Evolutionary conservation across 1,140 invertebrate genomes (phyloP), one percentile per base, ranked within the genome.

Genomic region (Macrostomum lignano): DNA sequence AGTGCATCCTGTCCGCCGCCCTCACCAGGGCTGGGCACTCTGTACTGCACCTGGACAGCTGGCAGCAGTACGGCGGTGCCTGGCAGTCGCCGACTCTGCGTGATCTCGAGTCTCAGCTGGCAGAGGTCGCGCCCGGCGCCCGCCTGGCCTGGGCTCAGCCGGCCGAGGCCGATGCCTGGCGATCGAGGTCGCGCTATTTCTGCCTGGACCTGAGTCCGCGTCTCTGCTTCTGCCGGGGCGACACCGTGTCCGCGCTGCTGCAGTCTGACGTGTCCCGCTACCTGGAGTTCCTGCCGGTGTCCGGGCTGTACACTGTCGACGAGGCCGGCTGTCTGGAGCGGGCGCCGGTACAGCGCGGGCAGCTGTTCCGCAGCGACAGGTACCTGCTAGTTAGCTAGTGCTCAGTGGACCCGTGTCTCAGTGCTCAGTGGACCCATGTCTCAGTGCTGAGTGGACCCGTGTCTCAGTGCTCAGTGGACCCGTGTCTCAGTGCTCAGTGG

Each of bases 101-200:
- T 15, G 15, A n/a, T 13, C 13, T 38, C 6, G 13, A 7, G 6
- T 4, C 25, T 7, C 38, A 9, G 29, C 21, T 30, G 15, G 11
- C 21, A 7, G 5, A 5, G 13, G 40, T 37, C 30, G 19, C 26
- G 19, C 21, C 29, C 14, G 19, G 4, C 2, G 6, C 11, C 5
- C 3, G 39, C 25, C 26, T 45, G 14, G 36, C 32, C 5, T 19
- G 23, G n/a, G n/a, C n/a, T n/a, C n/a, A n/a, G n/a, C n/a, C n/a
- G n/a, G n/a, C n/a, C n/a, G n/a, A n/a, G n/a, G n/a, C n/a, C n/a
- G n/a, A n/a, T n/a, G n/a, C n/a, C n/a, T n/a, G n/a, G n/a, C n/a
- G n/a, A n/a, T n/a, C n/a, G n/a, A n/a, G n/a, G n/a, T n/a, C n/a
- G n/a, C n/a, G n/a, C n/a, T n/a, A n/a, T n/a, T n/a, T n/a, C n/a